phyloP scores from a whole-genome alignment of 1,140 invertebrate species.

The Anastrepha obliqua region DNA sequence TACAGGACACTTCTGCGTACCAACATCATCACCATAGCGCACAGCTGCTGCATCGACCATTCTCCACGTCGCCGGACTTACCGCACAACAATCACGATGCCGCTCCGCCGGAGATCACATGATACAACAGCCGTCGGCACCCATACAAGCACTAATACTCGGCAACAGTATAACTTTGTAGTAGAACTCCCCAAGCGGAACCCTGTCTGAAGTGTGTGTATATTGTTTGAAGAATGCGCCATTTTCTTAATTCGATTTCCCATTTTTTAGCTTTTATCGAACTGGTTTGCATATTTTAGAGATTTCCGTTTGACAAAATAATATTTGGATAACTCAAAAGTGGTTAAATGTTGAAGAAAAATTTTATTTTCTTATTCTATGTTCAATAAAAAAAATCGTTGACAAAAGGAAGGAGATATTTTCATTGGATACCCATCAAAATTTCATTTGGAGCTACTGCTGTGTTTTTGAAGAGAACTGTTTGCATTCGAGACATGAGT shows the following conservation, averaged over 20 bases:
- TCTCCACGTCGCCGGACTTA: conserved; percentile 75
- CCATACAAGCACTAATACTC: conserved; percentile 24
- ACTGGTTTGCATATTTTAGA: too few relatives aligned
- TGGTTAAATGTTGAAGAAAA: too few relatives aligned
- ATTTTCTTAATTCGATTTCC: background rate
- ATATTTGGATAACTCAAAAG: too few relatives aligned
- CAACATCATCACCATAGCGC: conserved; percentile 65
- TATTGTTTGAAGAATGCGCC: background rate
- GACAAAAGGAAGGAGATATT: too few relatives aligned
- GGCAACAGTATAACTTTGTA: background rate
- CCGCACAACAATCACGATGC: conserved; percentile 64
- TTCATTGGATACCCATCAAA: too few relatives aligned
- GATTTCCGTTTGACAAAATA: too few relatives aligned
- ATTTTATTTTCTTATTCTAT: too few relatives aligned
- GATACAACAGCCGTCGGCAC: conserved; percentile 60
- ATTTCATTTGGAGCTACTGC: too few relatives aligned
- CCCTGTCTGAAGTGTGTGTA: background rate
- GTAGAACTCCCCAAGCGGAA: background rate
- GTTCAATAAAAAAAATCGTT: too few relatives aligned
- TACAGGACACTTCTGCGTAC: conserved; percentile 60
- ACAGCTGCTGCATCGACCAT: conserved; percentile 76
- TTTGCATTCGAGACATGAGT: too few relatives aligned
- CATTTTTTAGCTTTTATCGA: background rate
- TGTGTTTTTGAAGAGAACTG: too few relatives aligned
- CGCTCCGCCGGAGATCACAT: conserved; percentile 75